Percentiles rank a stretch among this genome's conserved stretches.
These are phyloP conservation scores for Styela clava DNA, from an alignment of 23 tunicate genomes.

Conservation along the genomic window DNA sequence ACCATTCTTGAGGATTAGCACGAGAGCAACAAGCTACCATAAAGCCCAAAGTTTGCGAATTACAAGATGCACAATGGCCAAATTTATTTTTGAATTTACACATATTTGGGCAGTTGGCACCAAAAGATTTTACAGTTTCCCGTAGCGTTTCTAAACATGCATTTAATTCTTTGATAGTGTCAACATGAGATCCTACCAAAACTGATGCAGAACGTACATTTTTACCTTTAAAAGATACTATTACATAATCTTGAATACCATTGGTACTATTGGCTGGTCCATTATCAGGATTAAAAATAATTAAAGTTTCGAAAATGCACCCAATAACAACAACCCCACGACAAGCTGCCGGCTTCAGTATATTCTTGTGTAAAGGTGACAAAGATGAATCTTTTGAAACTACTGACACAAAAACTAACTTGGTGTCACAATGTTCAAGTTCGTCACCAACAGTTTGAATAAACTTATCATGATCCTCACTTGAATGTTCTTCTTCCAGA, in stretches of 20 bases:
- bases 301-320: neutral
- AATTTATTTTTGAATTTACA: neutral
- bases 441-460: neutral
- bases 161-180: neutral
- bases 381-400: neutral
- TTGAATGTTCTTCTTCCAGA: neutral
- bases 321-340: slow-evolving; percentile 16
- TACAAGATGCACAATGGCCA: slow-evolving; percentile 10
- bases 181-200: neutral
- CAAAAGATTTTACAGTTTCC: neutral
- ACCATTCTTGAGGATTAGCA: neutral
- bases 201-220: slow-evolving; percentile 17
- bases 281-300: neutral
- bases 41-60: slow-evolving; percentile 13
- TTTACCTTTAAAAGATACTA: slow-evolving; percentile 24
- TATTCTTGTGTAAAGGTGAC: neutral
- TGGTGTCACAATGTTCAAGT: neutral
- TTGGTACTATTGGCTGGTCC: neutral
- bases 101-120: neutral
- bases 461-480: neutral
- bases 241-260: neutral
- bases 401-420: neutral
- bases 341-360: neutral
- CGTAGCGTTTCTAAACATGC: neutral
- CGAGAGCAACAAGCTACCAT: slow-evolving; percentile 15